These are phyloP conservation scores for Chlorodrepanis virens DNA, from an alignment of 2,113 vertebrate species.

Conservation along the genomic window DNA sequence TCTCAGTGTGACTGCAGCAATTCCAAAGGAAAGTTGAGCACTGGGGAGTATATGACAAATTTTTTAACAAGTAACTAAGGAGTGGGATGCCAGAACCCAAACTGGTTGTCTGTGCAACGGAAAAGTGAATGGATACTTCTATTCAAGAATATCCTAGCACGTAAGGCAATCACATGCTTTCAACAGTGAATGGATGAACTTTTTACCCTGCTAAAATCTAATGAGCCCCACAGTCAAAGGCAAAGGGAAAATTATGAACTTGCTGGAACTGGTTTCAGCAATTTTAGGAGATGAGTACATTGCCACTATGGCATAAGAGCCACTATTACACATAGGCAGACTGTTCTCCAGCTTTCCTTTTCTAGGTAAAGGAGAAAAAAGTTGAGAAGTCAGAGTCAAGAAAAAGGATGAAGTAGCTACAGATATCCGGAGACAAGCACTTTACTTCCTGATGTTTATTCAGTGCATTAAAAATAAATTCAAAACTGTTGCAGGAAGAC, in stretches of 20 bases:
- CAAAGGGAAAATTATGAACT: not conserved
- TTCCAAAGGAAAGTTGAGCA: not conserved
- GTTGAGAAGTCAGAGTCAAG: not conserved
- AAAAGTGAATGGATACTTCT: not conserved
- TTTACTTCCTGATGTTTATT: slow-evolving; percentile 13
- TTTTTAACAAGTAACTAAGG: not conserved
- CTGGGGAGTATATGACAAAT: not conserved
- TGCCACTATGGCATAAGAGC: not conserved
- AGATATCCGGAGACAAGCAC: not conserved
- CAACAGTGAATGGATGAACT: not conserved
- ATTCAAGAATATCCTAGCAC: not conserved
- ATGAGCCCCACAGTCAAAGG: not conserved
- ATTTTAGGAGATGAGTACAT: not conserved
- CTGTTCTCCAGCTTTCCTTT: not conserved
- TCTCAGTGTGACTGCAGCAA: not conserved
- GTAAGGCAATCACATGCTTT: not conserved
- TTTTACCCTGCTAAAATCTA: not conserved
- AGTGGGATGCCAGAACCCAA: not conserved
- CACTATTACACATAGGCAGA: not conserved
- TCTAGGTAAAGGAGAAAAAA: not conserved
- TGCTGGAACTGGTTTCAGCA: not conserved
- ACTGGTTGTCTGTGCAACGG: not conserved
- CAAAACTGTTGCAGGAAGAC: not conserved
- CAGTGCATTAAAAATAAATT: not conserved
- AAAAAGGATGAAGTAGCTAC: not conserved